phyloP scores from a whole-genome alignment of 2,797 vertebrate genomes.

The Gouania willdenowi region DNA sequence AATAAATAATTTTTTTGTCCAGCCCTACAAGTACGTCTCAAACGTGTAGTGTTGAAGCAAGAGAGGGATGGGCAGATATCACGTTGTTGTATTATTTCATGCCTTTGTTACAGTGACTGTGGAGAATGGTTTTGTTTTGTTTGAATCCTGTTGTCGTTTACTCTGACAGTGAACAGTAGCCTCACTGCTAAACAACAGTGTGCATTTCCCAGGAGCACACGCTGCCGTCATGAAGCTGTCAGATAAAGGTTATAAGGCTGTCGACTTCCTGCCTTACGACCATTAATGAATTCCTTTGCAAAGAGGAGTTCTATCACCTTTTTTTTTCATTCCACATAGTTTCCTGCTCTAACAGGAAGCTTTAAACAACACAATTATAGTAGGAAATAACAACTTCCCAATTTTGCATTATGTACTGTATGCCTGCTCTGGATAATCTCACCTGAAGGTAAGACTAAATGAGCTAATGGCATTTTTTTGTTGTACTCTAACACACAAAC shows the following conservation, averaged over 20 bases:
- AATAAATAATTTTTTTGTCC: too few species aligned
- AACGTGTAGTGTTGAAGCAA: too few species aligned
- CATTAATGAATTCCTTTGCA: slow-evolving; percentile 30
- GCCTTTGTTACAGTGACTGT: too few species aligned
- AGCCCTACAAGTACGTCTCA: too few species aligned
- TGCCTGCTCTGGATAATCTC: slow-evolving; percentile 2
- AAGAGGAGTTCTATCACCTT: slow-evolving; percentile 13
- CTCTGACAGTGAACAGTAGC: background rate
- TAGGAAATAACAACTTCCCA: slow-evolving; percentile 11
- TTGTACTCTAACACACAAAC: slow-evolving; percentile 7
- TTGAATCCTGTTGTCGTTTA: slow-evolving; percentile 1
- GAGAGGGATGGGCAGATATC: too few species aligned
- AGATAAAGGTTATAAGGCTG: slow-evolving; percentile 13
- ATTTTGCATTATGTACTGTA: slow-evolving; percentile 19
- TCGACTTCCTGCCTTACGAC: slow-evolving; percentile 20
- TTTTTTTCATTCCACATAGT: slow-evolving; percentile 8
- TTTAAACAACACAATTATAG: slow-evolving; percentile 11
- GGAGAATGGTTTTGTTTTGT: background rate
- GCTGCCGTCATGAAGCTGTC: slow-evolving; percentile 22
- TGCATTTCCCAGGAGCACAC: background rate
- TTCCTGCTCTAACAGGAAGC: slow-evolving; percentile 3
- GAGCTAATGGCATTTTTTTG: slow-evolving; percentile 11
- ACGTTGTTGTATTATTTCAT: too few species aligned
- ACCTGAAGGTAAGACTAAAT: slow-evolving; percentile 10
- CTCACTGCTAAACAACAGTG: background rate